Evolutionary conservation across 2,113 vertebrate genomes (phyloP), one percentile per base, ranked within the genome.

Genomic region (Corvus hawaiiensis): DNA sequence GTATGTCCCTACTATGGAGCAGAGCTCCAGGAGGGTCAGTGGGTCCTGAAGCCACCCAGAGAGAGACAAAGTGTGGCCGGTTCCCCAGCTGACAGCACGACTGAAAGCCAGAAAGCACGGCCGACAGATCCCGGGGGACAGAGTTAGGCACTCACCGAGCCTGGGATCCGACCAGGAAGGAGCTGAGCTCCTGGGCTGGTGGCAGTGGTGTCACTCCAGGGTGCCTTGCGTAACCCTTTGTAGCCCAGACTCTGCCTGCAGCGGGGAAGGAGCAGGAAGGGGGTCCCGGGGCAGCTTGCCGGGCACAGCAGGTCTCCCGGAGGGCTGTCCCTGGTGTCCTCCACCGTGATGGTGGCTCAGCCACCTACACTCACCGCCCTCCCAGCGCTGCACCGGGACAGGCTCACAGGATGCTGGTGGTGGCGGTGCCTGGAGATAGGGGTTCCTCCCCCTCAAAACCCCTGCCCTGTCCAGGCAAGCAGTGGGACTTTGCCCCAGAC

Each of bases 221-320:
- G 90, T 58, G 86, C 83, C 63, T 91, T 49, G 92, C 23, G 90
- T 97, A 97, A 97, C 96, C 94, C 96, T 94, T 96, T 96, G 90
- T 81, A 74, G 64, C 28, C 96, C 95, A 69, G 69, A 54, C 18
- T 67, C 73, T 94, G 90, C 92, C 96, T 97, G 85, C 52, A 30
- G 76, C 30, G 62, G 62, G 28, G 51, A 87, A 91, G 27, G 24
- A 59, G 41, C 23, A 64, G 17, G 46, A 84, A 58, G 17, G 27
- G 35, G 62, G 66, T 71, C 41, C n/a, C 2, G 3, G n/a, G 13
- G 55, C 46, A 92, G 58, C 46, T 43, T 37, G 51, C 13, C 3
- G 2, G 21, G 78, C 71, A 49, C 26, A 33, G 43, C 10, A 26
- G 56, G 26, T 33, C 28, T 39, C 54, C 16, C 7, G 1, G 46